Conservation (phyloP, 2,888 invertebrate species). For the Meliscaeva auricollis region DNA sequence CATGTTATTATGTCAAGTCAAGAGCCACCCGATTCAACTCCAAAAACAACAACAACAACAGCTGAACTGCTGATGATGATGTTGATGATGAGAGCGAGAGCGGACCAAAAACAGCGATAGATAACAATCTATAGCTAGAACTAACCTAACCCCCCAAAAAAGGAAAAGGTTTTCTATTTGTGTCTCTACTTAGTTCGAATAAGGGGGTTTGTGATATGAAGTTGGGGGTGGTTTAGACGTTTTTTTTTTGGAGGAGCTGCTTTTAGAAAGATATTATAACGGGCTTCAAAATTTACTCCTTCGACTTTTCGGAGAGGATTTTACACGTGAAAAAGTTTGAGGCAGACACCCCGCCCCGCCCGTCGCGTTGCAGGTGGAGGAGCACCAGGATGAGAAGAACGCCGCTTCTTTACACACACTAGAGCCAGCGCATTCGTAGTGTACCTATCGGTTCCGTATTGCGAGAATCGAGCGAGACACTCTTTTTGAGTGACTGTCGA, state of each 20-base stretch:
- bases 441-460: not conserved
- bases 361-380: constrained; percentile 13
- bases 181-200: constrained; percentile 10
- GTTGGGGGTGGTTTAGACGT: constrained; percentile 22
- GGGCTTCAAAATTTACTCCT: constrained; percentile 29
- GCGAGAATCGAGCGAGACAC: constrained; percentile 48
- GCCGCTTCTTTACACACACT: constrained; percentile 49
- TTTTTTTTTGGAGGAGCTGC: constrained; percentile 8
- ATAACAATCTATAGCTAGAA: constrained; percentile 32
- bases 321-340: constrained; percentile 23
- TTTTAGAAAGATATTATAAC: not conserved
- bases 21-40: not conserved
- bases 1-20: constrained; percentile 25
- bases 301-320: not conserved
- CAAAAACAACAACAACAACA: not conserved
- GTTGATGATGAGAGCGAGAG: constrained; percentile 48
- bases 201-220: not conserved
- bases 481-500: constrained; percentile 70
- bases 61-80: no score
- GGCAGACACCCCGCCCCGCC: constrained; percentile 27
- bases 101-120: constrained; percentile 54
- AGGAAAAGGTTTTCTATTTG: constrained; percentile 27
- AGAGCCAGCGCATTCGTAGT: constrained; percentile 64
- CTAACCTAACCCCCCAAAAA: constrained; percentile 53
- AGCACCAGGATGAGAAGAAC: constrained; percentile 53